Evolutionary conservation across 2,888 invertebrate species (phyloP).

Genomic region (Parelbella ahira): DNA sequence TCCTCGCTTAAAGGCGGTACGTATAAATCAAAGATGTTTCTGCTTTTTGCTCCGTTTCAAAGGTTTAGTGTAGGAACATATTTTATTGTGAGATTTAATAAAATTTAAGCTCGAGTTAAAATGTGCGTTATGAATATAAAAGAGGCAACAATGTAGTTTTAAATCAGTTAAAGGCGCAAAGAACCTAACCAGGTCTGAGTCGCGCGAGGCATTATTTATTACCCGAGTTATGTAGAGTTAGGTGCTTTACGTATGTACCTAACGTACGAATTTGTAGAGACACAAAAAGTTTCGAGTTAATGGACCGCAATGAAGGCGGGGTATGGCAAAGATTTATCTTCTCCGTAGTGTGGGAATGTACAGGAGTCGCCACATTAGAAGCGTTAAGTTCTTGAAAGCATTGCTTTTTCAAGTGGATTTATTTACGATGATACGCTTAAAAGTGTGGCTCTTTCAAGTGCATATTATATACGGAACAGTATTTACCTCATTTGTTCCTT

Average conservation of each 20-base stretch:
- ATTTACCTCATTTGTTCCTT: no score
- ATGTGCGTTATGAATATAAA: constrained; percentile 41
- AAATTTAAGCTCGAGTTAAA: constrained; percentile 52
- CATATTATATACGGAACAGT: no score
- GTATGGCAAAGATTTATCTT: constrained; percentile 69
- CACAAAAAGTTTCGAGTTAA: constrained; percentile 43
- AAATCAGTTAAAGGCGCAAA: constrained; percentile 33
- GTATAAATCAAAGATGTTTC: constrained; percentile 68
- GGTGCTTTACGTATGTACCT: constrained; percentile 4
- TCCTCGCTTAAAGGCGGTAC: constrained; percentile 55
- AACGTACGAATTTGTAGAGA: constrained; percentile 28
- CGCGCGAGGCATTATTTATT: constrained; percentile 32
- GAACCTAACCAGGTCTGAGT: constrained; percentile 32
- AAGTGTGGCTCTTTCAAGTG: neutral
- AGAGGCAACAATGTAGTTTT: constrained; percentile 49
- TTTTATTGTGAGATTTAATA: constrained; percentile 59
- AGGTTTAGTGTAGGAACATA: constrained; percentile 48
- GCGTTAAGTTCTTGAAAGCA: neutral
- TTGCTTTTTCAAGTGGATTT: constrained; percentile 9
- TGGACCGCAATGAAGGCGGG: constrained; percentile 58
- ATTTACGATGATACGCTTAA: neutral
- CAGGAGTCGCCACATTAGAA: constrained; percentile 2
- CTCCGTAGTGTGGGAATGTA: constrained; percentile 64
- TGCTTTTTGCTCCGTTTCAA: constrained; percentile 56
- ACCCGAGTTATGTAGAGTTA: constrained; percentile 31